Evolutionary conservation across 2,797 vertebrate species (phyloP), one percentile per base, ranked within the genome.

Genomic region (Lagorchestes hirsutus): DNA sequence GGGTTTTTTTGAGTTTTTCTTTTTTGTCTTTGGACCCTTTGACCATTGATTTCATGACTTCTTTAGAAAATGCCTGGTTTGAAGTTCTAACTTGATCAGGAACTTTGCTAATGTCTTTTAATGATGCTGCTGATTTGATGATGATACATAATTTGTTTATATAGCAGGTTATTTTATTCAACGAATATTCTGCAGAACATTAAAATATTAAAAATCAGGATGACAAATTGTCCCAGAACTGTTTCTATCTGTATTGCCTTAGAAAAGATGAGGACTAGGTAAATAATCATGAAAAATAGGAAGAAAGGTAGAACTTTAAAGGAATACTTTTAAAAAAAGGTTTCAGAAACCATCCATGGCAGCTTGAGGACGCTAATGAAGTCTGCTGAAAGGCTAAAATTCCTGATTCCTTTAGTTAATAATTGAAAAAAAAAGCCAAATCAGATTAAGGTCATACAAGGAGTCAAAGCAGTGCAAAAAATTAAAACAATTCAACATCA

Each of bases 61-160:
- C 50, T 91, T 94, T 93, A 56, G 82, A 94, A 91, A 94, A 82
- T 94, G 92, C 14, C 40, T 52, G 27, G 18, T 82, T 92, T 59
- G 91, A 59, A 46, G n/a, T 50, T 52, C 40, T 92, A 40, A 29
- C 28, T 92, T 57, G 29, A 22, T 92, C 54, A 46, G n/a, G 12
- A 57, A 58, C 56, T 46, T 50, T 57, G 12, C 57, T 58, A 50
- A 58, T 40, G 46, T 31, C 28, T 58, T 40, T 52, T 58, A n/a
- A 40, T 82, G n/a, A 16, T n/a, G 62, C 5, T n/a, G 4, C 62
- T 67, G 62, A 1, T 67, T 3, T 74, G 13, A 57, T 34, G 13
- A 0, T 74, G 67, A 40, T 82, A 24, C 40, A 24, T 74, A 22
- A 40, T 74, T 22, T 74, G 2, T 74, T 74, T 74, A 74, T 18